A percentile compares a stretch with the other conserved stretches of the same genome.
These are phyloP conservation scores for Ariolimax columbianus DNA, from an alignment of 2,888 invertebrate species.

Conservation along the genomic window DNA sequence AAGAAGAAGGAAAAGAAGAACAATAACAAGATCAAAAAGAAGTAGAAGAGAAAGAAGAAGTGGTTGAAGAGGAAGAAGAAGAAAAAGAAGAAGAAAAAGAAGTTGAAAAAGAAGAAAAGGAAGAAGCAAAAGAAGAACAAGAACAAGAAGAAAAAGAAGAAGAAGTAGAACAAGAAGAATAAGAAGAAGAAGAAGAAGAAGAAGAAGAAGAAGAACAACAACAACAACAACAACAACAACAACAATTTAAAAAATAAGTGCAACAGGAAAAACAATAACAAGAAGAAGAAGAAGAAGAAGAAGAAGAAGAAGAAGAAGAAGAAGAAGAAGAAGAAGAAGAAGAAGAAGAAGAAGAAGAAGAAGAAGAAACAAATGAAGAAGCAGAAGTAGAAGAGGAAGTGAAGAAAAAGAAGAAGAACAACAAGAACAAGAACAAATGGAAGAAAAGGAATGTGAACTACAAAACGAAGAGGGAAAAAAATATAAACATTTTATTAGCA, in stretches of 20 bases:
- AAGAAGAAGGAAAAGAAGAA: slow-evolving; percentile 8
- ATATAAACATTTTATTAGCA: not conserved
- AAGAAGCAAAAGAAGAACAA: too few species aligned
- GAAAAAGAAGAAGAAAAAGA: too few species aligned
- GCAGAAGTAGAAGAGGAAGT: not conserved
- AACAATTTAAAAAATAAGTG: not conserved
- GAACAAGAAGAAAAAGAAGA: slow-evolving; percentile 31
- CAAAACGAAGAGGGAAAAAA: not conserved
- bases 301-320: not conserved
- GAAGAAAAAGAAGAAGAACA: too few species aligned
- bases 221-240: not conserved
- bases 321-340: not conserved
- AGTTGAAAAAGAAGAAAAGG: too few species aligned
- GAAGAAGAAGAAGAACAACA: not conserved
- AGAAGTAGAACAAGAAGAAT: too few species aligned
- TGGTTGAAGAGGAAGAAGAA: too few species aligned
- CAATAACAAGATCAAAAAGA: too few species aligned
- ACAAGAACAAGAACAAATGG: too few species aligned
- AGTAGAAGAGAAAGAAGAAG: too few species aligned
- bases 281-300: not conserved
- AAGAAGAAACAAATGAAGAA: not conserved
- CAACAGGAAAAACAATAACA: not conserved
- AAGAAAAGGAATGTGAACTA: too few species aligned
- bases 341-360: not conserved
- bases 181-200: too few species aligned